phyloP scores from a whole-genome alignment of 2,888 invertebrate species.

The Charanyca ferruginea region DNA sequence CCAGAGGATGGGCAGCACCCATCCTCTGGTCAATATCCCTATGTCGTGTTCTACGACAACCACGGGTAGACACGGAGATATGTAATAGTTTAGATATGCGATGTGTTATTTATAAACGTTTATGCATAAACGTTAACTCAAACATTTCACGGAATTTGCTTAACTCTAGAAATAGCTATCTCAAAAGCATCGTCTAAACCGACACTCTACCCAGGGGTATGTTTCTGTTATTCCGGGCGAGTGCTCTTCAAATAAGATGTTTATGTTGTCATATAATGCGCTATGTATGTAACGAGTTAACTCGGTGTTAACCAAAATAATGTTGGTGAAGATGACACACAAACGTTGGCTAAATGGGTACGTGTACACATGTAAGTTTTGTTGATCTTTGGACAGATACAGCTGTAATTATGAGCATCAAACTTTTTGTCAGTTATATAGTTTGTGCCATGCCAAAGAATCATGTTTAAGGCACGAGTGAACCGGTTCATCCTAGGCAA shows the following conservation, averaged over 20 bases:
- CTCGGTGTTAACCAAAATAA: conserved; percentile 9
- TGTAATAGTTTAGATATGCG: no score
- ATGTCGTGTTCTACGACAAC: no score
- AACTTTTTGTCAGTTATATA: no score
- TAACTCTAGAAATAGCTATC: conserved; percentile 19
- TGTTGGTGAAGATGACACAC: neutral
- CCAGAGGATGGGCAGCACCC: no score
- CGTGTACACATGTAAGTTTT: neutral
- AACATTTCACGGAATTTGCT: neutral
- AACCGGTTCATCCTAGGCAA: no score
- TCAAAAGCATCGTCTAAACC: conserved; percentile 9
- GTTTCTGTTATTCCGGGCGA: conserved; percentile 35
- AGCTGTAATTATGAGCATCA: no score
- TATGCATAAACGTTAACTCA: neutral
- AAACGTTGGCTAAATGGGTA: neutral
- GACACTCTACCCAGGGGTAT: conserved; percentile 19
- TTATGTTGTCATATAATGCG: conserved; percentile 17
- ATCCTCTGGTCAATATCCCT: no score
- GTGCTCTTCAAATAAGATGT: conserved; percentile 49
- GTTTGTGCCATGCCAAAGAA: no score
- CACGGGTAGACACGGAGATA: no score
- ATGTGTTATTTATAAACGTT: no score
- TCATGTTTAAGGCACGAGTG: no score
- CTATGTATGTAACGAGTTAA: neutral
- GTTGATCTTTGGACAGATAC: no score